These are phyloP conservation scores for Epizoanthus ramosus DNA, from an alignment of 92 coral and sea anemone species.

Conservation along the genomic window DNA sequence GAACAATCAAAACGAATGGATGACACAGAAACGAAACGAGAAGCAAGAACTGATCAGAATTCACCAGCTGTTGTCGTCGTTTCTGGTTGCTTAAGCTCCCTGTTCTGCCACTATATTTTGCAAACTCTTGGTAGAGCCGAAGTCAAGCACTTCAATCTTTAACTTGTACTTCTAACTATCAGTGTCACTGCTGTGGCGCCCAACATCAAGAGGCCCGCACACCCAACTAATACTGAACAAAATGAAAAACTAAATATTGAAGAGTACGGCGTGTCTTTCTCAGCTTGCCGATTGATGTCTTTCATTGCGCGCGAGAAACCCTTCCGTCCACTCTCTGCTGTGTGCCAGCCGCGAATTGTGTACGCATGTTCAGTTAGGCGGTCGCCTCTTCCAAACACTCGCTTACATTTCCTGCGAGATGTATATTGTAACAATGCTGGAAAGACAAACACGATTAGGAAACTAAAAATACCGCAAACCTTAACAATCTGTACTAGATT, in stretches of 20 bases:
- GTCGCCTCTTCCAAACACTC: conserved; percentile 33
- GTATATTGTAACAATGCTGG: conserved; percentile 40
- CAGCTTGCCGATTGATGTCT: neutral
- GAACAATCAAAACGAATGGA: too few species aligned
- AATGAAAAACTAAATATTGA: conserved; percentile 28
- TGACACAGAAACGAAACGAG: too few species aligned
- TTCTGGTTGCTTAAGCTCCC: too few species aligned
- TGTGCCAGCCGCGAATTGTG: conserved; percentile 40
- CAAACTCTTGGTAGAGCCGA: too few species aligned
- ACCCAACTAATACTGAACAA: conserved; percentile 16
- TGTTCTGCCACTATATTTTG: too few species aligned
- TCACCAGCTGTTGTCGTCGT: too few species aligned
- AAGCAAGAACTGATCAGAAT: too few species aligned
- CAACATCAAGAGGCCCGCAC: conserved; percentile 22
- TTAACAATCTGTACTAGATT: conserved; percentile 26
- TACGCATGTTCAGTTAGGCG: conserved; percentile 37
- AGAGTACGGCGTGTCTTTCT: conserved; percentile 24
- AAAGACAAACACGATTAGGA: conserved; percentile 34
- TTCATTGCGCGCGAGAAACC: neutral
- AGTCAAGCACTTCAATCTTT: too few species aligned
- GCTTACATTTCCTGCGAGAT: conserved; percentile 28
- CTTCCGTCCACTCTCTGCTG: conserved; percentile 1
- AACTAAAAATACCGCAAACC: conserved; percentile 35
- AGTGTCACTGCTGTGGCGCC: conserved; percentile 18
- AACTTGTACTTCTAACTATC: neutral